Evolutionary conservation across 2,888 invertebrate species (phyloP), one percentile per base, ranked within the genome.

Genomic region (Biston stratarius): DNA sequence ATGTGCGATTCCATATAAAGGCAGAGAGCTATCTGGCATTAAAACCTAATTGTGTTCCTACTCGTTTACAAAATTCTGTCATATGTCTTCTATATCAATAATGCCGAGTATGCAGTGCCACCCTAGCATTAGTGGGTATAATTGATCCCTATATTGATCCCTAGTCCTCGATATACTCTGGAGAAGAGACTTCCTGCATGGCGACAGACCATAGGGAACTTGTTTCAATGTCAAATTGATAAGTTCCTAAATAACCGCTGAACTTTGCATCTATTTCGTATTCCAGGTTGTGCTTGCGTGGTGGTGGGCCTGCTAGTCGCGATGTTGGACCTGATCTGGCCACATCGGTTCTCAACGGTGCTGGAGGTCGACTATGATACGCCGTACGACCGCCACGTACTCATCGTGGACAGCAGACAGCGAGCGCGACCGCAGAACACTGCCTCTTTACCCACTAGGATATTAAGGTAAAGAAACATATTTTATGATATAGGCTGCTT

Each of bases 301-400:
- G 89, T 97, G 55, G 95, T 96, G 15, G 99, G 99, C 10, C 91
- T 97, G 15, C 91, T 97, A 60, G 97, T 99, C 74, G 96, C 97
- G 9, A 95, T 97, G 11, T 94, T 99, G 73, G 92, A 92, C 88
- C 94, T 98, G 82, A 95, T 98, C 74, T 98, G 97, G 94, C 98
- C 98, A 6, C 97, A 98, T 87, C 96, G 96, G 77, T 98, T 99
- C 92, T 98, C 98, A 51, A 98, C 98, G 0, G 97, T 98, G 74
- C 91, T 98, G 65, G 97, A 98, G 88, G 97, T 98, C 52, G 98
- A 99, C 90, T 98, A 98, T 86, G 98, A 98, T 86, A 98, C 98
- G 14, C 98, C 98, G 0, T 98, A 98, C 84, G 98, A 98, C 88
- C 94, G 98, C 53, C 98, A 98, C 87, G 97, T 98, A 69, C 97